Percentiles rank a stretch among this genome's conserved stretches.
Evolutionary conservation across 2,797 vertebrate species (phyloP).

Genomic region (Enteromius viviparus): DNA sequence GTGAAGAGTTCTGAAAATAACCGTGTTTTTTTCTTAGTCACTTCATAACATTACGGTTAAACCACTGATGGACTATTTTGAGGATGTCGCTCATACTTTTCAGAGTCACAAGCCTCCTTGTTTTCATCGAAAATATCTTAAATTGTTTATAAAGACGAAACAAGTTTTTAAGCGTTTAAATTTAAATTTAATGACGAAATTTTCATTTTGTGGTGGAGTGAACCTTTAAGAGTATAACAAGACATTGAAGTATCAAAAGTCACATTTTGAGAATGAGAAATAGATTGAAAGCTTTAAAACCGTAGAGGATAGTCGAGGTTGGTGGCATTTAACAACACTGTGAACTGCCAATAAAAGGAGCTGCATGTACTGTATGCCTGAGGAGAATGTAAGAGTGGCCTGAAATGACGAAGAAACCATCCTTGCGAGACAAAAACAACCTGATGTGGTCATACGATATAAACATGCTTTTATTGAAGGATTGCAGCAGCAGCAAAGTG

Average conservation of each 20-base stretch:
- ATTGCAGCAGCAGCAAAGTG: conserved; percentile 3
- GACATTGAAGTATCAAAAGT: not conserved
- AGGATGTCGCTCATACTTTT: too few relatives aligned
- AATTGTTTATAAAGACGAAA: too few relatives aligned
- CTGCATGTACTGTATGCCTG: not conserved
- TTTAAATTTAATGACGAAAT: too few relatives aligned
- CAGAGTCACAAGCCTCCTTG: too few relatives aligned
- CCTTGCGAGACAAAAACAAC: conserved; percentile 3
- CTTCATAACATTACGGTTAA: too few relatives aligned
- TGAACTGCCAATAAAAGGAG: not conserved
- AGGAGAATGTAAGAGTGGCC: not conserved
- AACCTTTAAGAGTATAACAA: not conserved
- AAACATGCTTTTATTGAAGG: conserved; percentile 30
- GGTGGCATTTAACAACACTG: conserved; percentile 1
- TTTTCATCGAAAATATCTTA: too few relatives aligned
- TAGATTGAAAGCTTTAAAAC: conserved; percentile 9
- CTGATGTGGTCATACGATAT: not conserved
- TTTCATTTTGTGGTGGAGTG: too few relatives aligned
- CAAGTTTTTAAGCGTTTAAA: too few relatives aligned
- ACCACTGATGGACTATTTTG: too few relatives aligned
- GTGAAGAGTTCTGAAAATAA: not conserved
- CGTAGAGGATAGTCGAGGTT: not conserved
- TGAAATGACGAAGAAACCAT: not conserved
- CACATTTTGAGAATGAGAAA: not conserved
- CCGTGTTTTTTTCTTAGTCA: not conserved